Conservation (phyloP, 2,888 invertebrate genomes). For the Cerastis leucographa region DNA sequence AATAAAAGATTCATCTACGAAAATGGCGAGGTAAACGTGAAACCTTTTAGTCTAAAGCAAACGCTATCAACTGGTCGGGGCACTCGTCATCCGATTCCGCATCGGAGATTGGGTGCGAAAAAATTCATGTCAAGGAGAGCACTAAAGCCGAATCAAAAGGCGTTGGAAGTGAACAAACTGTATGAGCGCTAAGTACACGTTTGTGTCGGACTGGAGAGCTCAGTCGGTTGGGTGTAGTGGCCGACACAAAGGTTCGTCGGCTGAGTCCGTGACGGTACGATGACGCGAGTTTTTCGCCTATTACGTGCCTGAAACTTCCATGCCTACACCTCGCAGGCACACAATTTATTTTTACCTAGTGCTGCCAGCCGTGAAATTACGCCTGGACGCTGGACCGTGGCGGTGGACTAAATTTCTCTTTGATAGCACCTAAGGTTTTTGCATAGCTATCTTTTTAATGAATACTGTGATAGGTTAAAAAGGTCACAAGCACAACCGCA, state of each 20-base stretch:
- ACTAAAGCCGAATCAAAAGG: slow-evolving; percentile 59
- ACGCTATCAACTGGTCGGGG: slow-evolving; percentile 41
- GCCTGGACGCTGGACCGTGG: slow-evolving; percentile 57
- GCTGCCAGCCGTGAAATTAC: slow-evolving; percentile 71
- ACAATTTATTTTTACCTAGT: slow-evolving; percentile 70
- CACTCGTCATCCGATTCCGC: slow-evolving; percentile 53
- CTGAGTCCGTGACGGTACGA: slow-evolving; percentile 52
- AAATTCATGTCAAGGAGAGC: slow-evolving; percentile 52
- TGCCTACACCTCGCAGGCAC: slow-evolving; percentile 49
- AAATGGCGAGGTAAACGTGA: slow-evolving; percentile 27
- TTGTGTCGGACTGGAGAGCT: slow-evolving; percentile 50
- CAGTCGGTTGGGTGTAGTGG: slow-evolving; percentile 45
- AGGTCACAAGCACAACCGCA: not conserved
- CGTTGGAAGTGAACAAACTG: slow-evolving; percentile 54
- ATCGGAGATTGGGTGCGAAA: slow-evolving; percentile 50
- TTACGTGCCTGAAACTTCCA: slow-evolving; percentile 59
- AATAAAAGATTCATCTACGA: slow-evolving; percentile 33
- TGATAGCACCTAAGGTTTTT: slow-evolving; percentile 37
- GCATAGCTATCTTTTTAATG: slow-evolving; percentile 42
- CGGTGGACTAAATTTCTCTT: slow-evolving; percentile 43
- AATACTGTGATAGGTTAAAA: slow-evolving; percentile 6
- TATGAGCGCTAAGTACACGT: slow-evolving; percentile 51
- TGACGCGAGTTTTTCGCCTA: slow-evolving; percentile 65
- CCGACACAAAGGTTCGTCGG: slow-evolving; percentile 63
- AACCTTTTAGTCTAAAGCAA: slow-evolving; percentile 54